phyloP scores from a whole-genome alignment of 2,797 vertebrate genomes.

The Xenopus petersii region DNA sequence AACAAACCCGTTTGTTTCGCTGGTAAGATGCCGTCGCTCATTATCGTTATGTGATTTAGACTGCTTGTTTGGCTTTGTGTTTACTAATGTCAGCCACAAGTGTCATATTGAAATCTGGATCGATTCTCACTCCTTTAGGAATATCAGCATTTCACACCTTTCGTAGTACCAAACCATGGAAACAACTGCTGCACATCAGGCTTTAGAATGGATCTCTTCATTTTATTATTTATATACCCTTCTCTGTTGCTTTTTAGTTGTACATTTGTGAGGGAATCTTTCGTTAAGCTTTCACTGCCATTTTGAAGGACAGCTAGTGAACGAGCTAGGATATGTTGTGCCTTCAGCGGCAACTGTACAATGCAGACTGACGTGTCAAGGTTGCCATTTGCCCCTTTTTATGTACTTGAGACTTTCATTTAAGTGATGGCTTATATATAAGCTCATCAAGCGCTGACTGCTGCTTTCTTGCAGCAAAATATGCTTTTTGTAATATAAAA shows the following conservation, averaged over 20 bases:
- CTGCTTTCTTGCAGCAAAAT: too few relatives aligned
- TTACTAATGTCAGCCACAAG: slow-evolving; percentile 73
- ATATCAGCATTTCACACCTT: neutral
- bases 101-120: slow-evolving; percentile 74
- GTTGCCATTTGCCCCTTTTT: too few relatives aligned
- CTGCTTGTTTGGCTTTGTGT: slow-evolving; percentile 75
- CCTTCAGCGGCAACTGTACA: slow-evolving; percentile 1
- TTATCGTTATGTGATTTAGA: slow-evolving; percentile 77
- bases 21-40: slow-evolving; percentile 65
- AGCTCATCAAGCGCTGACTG: too few relatives aligned
- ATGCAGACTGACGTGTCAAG: neutral
- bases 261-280: slow-evolving; percentile 22
- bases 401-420: too few relatives aligned
- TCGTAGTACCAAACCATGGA: neutral
- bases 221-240: slow-evolving; percentile 31
- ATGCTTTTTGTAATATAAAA: too few relatives aligned
- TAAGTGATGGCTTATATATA: too few relatives aligned
- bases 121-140: slow-evolving; percentile 58
- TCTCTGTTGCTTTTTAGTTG: slow-evolving; percentile 11
- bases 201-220: slow-evolving; percentile 2
- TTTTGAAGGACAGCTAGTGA: neutral
- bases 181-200: neutral
- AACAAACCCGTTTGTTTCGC: slow-evolving; percentile 66
- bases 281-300: slow-evolving; percentile 32
- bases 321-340: neutral